Percentiles rank a stretch among this genome's conserved stretches.
These are phyloP conservation scores for Eidolon helvum DNA, from an alignment of 2,113 vertebrate species.

Conservation along the genomic window DNA sequence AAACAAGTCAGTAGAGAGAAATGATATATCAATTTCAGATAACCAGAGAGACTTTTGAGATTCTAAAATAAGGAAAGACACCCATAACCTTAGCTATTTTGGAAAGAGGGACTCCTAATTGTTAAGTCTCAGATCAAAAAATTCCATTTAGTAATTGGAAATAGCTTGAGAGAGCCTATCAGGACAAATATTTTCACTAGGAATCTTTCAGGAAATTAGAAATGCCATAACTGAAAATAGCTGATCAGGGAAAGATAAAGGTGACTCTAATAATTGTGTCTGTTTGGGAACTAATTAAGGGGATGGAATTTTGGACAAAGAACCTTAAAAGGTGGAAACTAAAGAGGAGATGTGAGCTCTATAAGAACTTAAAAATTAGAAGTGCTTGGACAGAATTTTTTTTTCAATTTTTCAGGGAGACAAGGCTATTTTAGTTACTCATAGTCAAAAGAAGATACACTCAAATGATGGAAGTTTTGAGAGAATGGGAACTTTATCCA, in stretches of 20 bases:
- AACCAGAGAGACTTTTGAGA: neutral
- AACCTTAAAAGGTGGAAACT: neutral
- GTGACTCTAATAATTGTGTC: neutral
- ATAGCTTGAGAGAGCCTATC: neutral
- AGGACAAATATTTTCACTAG: neutral
- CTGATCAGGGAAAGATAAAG: constrained; percentile 3
- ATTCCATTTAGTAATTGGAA: neutral
- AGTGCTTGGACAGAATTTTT: neutral
- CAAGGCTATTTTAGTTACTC: neutral
- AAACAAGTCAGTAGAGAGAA: neutral
- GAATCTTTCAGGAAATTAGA: constrained; percentile 45
- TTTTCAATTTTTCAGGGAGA: neutral
- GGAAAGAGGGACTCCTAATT: neutral
- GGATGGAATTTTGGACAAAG: neutral
- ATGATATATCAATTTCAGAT: neutral
- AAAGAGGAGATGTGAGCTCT: neutral
- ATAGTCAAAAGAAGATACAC: neutral
- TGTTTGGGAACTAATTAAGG: constrained; percentile 26
- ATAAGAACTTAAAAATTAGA: neutral
- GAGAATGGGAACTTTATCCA: neutral
- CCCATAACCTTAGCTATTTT: neutral
- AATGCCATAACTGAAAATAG: neutral
- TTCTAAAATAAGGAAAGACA: neutral
- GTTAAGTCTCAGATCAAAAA: neutral
- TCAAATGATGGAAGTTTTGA: neutral